phyloP scores from a whole-genome alignment of 2,797 vertebrate species.

The Thunnus albacares region DNA sequence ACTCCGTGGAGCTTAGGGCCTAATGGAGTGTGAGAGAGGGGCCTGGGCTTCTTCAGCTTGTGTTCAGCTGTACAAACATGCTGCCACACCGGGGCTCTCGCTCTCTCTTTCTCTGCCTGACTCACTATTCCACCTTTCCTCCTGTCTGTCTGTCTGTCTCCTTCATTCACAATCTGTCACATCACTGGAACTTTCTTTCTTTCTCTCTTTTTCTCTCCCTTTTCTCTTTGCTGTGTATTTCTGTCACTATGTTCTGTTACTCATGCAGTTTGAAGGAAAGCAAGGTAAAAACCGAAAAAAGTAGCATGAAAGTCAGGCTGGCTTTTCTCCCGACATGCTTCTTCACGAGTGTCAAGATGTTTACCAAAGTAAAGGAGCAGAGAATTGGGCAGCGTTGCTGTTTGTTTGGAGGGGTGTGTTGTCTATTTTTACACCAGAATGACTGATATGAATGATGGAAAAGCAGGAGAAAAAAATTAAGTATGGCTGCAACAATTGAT shows the following conservation, averaged over 20 bases:
- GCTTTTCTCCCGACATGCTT: slow-evolving; percentile 13
- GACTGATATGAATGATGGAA: background rate
- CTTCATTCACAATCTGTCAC: slow-evolving; percentile 32
- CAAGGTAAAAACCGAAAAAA: slow-evolving; percentile 15
- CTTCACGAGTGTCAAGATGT: slow-evolving; percentile 20
- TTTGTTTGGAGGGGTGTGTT: slow-evolving; percentile 9
- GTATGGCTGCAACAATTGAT: background rate
- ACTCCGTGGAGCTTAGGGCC: slow-evolving; percentile 92
- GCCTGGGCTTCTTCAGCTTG: slow-evolving; percentile 97
- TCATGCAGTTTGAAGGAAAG: background rate
- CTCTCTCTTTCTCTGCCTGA: slow-evolving; percentile 54
- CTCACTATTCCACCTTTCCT: slow-evolving; percentile 41
- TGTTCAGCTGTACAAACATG: slow-evolving; percentile 99
- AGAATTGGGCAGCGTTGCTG: background rate
- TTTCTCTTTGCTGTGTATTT: background rate
- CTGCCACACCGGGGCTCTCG: slow-evolving; percentile 82
- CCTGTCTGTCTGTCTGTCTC: slow-evolving; percentile 24
- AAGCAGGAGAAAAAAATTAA: background rate
- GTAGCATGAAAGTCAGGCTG: slow-evolving; percentile 4
- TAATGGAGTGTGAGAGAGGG: slow-evolving; percentile 96
- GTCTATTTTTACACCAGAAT: slow-evolving; percentile 19
- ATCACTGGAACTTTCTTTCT: background rate
- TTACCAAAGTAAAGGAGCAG: slow-evolving; percentile 20
- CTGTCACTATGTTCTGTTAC: background rate
- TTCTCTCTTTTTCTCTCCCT: background rate